These are phyloP conservation scores for Vandiemenella viatica DNA, from an alignment of 2,888 invertebrate species.

Conservation along the genomic window DNA sequence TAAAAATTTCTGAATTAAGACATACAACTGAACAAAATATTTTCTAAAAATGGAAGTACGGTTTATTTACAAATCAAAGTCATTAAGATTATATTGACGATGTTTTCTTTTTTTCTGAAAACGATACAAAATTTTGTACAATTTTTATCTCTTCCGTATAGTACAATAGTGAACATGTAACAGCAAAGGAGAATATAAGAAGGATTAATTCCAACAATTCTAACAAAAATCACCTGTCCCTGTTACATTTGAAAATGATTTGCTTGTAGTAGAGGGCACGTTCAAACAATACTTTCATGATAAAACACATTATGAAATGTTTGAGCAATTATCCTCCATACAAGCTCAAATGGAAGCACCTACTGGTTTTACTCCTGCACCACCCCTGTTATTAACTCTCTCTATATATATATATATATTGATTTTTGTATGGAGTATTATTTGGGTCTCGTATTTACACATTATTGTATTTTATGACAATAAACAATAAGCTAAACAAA, in stretches of 20 bases:
- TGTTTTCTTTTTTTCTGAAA: too few relatives aligned
- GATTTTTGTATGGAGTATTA: slow-evolving; percentile 10
- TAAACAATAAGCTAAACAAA: slow-evolving; percentile 8
- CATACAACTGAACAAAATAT: too few relatives aligned
- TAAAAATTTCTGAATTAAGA: too few relatives aligned
- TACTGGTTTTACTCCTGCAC: slow-evolving; percentile 12
- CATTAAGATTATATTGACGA: slow-evolving; percentile 24
- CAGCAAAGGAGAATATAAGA: not conserved
- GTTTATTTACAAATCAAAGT: slow-evolving; percentile 31
- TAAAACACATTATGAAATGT: slow-evolving; percentile 14
- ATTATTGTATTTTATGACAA: too few relatives aligned
- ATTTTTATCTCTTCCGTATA: slow-evolving; percentile 18
- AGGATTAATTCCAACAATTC: not conserved
- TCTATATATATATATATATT: too few relatives aligned
- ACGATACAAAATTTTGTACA: slow-evolving; percentile 19
- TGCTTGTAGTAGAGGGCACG: not conserved
- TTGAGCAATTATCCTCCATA: slow-evolving; percentile 14
- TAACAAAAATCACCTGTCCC: too few relatives aligned
- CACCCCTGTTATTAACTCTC: slow-evolving; percentile 8
- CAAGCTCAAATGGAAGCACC: slow-evolving; percentile 16
- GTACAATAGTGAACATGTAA: slow-evolving; percentile 5
- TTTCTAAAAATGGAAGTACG: slow-evolving; percentile 14
- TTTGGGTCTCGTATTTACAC: slow-evolving; percentile 10
- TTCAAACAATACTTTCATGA: not conserved
- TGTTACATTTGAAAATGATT: not conserved